Base-by-base conservation (phyloP, 1,140 invertebrate species). In the Hermetia illucens region DNA sequence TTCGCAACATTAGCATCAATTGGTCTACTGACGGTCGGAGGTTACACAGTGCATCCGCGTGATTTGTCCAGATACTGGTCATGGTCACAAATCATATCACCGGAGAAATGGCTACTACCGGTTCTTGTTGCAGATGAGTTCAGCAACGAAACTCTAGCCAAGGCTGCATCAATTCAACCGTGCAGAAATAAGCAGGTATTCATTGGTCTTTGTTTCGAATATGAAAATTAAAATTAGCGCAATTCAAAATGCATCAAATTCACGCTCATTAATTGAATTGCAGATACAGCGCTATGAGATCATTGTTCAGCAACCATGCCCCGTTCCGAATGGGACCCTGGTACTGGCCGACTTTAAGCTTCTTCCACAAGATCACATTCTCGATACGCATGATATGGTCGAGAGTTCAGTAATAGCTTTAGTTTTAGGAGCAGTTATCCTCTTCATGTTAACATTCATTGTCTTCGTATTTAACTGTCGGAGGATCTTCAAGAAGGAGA, bases 231-330 rank as follows among this genome's bases (percentile, higher is more conserved):
- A 22, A 27, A 29, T 25, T 39, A 44, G 18, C 41, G 16, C 10
- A 21, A 21, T 30, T 24, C 3, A 33, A 40, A 18, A 30, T 25
- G 38, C 10, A 33, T 42, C 17, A 4, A 34, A 27, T 43, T 20
- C 5, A 15, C 22, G 18, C 38, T 41, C 41, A 33, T 43, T 29
- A 44, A 56, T 56, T 22, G 51, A 43, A 58, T 63, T 65, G 39
- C 57, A 85, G 71, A 71, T 82, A 21, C 81, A 83, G 49, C 73
- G 77, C 42, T 76, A 82, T 54, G 82, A 85, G 49, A 85, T 87
- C 24, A 85, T 86, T 47, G 77, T 85, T 16, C 79, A 83, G 52
- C 71, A 77, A 15, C 71, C 77, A 3, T 86, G 82, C 52, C 79
- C 81, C 10, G 68, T 72, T 3, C 76, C 78, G 1, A 80, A 84